Evolutionary conservation across 2,113 vertebrate species (phyloP).

Genomic region (Chlorodrepanis virens): DNA sequence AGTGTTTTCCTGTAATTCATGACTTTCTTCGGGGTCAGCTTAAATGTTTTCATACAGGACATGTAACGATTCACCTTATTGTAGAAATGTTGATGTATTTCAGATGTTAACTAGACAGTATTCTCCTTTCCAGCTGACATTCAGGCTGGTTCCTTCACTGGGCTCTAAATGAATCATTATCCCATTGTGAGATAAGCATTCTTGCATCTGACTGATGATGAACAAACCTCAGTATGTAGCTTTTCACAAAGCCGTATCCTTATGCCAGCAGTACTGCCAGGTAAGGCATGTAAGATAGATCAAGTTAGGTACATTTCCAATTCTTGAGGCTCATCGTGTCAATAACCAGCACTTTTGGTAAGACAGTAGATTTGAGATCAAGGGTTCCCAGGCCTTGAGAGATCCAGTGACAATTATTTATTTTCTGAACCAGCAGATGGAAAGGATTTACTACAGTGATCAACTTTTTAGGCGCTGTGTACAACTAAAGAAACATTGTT

Average conservation of each 20-base stretch:
- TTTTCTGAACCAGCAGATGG: neutral
- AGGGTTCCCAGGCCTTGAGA: neutral
- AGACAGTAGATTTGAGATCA: neutral
- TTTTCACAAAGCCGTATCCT: neutral
- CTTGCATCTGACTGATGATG: neutral
- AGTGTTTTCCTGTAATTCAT: neutral
- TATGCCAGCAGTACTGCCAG: neutral
- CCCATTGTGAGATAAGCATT: neutral
- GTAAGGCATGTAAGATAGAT: neutral
- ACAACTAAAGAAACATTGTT: neutral
- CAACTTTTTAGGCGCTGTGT: neutral
- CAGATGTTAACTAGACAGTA: neutral
- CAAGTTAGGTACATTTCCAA: neutral
- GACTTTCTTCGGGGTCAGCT: neutral
- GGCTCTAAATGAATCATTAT: neutral
- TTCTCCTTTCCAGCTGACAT: neutral
- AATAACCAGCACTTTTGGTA: neutral
- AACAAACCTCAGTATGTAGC: neutral
- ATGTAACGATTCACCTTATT: neutral
- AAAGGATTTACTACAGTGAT: neutral
- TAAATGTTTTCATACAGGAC: neutral
- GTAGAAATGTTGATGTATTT: neutral
- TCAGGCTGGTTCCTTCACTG: neutral
- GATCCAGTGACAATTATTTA: neutral
- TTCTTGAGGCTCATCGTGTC: neutral